Evolutionary conservation across 2,113 vertebrate genomes (phyloP), one percentile per base, ranked within the genome.

Genomic region (Leiothrix lutea): DNA sequence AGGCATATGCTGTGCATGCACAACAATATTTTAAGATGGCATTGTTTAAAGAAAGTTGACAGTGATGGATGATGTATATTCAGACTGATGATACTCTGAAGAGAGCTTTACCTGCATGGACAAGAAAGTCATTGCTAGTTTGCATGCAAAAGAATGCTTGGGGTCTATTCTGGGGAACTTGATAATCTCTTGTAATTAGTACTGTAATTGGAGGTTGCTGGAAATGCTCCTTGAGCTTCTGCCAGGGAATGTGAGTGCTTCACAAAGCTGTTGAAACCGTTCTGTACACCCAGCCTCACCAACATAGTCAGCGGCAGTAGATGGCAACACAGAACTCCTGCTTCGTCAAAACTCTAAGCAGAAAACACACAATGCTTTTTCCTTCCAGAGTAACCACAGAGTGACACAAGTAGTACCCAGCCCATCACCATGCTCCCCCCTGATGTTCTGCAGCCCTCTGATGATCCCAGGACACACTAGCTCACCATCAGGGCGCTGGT

Each of bases 181-280:
- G 75, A 95, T 72, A 92, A 85, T 88, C 85, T 88, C 79, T 80
- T 86, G 90, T 88, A 93, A 95, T 93, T 93, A 96, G 84, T 94
- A 80, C 51, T 85, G 57, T 91, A 88, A 82, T 57, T 95, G 87
- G 81, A 93, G 62, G 64, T 91, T 94, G 81, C 71, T 90, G 85
- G 81, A 92, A 95, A 72, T 70, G 61, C 44, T 95, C 36, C 65
- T 91, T 84, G 89, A 89, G 72, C 38, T 75, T 51, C 87, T 95
- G 81, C 89, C 94, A 97, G 81, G 62, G 69, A 96, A 89, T 56
- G 60, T 6, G 60, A 92, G 11, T 81, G 70, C 60, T 92, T 93
- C 54, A 80, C 54, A 85, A 82, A 94, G 87, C 91, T 88, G 62
- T 81, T 62, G 84, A 94, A 0, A n/a, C 54, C 4, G 0, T 84